These are phyloP conservation scores for Campylomormyrus tamandua DNA, from an alignment of 2,113 vertebrate genomes.

Conservation along the genomic window DNA sequence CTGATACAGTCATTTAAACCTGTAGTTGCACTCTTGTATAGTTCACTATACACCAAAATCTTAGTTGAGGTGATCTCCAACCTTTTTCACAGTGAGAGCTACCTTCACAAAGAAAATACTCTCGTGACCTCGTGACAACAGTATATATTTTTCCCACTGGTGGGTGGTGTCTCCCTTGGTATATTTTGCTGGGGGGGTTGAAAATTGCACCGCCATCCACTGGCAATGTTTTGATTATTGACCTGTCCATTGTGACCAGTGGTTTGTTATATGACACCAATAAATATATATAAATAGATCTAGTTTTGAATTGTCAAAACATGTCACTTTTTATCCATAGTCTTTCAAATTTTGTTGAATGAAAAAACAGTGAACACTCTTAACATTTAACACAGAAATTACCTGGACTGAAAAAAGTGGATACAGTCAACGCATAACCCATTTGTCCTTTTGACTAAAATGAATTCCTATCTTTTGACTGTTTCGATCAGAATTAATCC, in stretches of 20 bases:
- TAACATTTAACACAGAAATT: not conserved
- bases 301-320: not conserved
- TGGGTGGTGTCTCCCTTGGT: not conserved
- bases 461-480: constrained; percentile 64
- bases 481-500: constrained; percentile 58
- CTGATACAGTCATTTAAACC: not conserved
- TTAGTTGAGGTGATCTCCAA: not conserved
- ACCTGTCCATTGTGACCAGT: not conserved
- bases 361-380: not conserved
- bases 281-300: not conserved
- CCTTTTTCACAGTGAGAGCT: not conserved
- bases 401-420: not conserved
- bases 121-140: not conserved
- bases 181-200: not conserved
- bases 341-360: not conserved
- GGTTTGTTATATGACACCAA: not conserved
- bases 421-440: constrained; percentile 45
- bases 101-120: not conserved
- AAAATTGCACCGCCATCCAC: not conserved
- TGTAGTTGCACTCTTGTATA: not conserved
- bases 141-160: not conserved
- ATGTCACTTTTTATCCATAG: not conserved
- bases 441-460: constrained; percentile 30
- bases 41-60: not conserved
- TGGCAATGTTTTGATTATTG: not conserved